Evolutionary conservation across 2,113 vertebrate genomes (phyloP), one percentile per base, ranked within the genome.

Genomic region (Hystrix cristata): DNA sequence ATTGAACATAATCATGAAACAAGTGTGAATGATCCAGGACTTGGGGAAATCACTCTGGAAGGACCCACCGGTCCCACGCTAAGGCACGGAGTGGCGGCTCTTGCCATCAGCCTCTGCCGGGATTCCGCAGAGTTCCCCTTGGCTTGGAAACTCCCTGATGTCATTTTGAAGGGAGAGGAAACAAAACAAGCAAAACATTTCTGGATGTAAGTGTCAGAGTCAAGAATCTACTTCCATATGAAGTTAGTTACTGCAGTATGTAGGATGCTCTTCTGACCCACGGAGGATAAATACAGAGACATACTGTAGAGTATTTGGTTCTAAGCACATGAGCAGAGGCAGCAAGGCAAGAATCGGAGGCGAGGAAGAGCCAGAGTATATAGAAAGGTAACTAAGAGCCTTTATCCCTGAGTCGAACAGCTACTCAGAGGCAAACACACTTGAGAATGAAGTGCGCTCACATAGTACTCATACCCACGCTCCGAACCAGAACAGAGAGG

Each of bases 1-100:
- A 95, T 55, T 74, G 69, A 88, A 80, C 48, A 82, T 91, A 38
- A 67, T 85, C 95, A 67, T 51, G 67, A 95, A 91, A 23, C 29
- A 80, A 80, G 15, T 55, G 12, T 85, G 83, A 67, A 55, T 69
- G 72, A 74, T 57, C 82, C 1, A 84, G 57, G 34, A 6, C 31
- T 96, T 55, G 46, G 57, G 64, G 38, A n/a, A 76, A 80, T 57
- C 31, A 34, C 64, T 96, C 79, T 74, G 31, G 46, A 81, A 62
- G 80, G 27, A 93, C 15, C 69, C 53, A 8, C 3, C 21, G 67
- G 83, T 71, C 48, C 85, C 27, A 25, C 10, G 69, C 59, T 51
- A n/a, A 91, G 43, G 12, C 31, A 60, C 87, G 16, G 88, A 87
- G 46, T 34, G 67, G 23, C 43, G 60, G 51, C 43, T 95, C 74